phyloP scores from a whole-genome alignment of 2,888 invertebrate genomes.

The Cylloceria caligata region DNA sequence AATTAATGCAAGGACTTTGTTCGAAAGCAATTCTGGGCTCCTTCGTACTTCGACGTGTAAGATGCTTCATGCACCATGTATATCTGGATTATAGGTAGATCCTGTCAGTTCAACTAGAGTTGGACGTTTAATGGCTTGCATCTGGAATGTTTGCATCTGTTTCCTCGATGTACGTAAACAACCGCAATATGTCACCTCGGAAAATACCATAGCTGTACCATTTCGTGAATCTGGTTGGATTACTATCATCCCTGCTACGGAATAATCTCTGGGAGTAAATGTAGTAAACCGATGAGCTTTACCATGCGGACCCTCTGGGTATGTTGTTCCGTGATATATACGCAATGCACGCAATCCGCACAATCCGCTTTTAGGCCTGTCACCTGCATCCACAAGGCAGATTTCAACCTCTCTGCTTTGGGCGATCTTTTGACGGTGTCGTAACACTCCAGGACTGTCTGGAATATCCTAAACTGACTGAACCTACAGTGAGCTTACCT shows the following conservation, averaged over 20 bases:
- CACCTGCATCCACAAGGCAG: slow-evolving; percentile 46
- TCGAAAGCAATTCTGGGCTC: slow-evolving; percentile 22
- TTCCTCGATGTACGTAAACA: slow-evolving; percentile 7
- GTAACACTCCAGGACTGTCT: slow-evolving; percentile 25
- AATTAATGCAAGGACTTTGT: slow-evolving; percentile 35
- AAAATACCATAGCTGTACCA: slow-evolving; percentile 1
- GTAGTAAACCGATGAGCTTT: slow-evolving; percentile 13
- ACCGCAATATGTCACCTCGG: slow-evolving; percentile 31
- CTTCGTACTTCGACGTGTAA: slow-evolving; percentile 20
- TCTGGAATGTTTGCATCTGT: slow-evolving; percentile 20
- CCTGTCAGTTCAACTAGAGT: neutral
- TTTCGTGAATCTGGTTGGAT: neutral
- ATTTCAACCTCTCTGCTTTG: slow-evolving; percentile 3
- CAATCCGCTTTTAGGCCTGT: slow-evolving; percentile 41
- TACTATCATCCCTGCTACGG: neutral
- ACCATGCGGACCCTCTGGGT: neutral
- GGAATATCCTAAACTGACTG: slow-evolving; percentile 13
- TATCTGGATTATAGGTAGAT: neutral
- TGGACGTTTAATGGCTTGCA: neutral
- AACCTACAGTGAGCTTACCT: neutral
- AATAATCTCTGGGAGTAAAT: neutral
- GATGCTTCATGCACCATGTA: neutral
- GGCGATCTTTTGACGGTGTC: slow-evolving; percentile 30
- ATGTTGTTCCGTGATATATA: slow-evolving; percentile 31
- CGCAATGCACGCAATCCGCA: slow-evolving; percentile 30